Percentiles rank a stretch among this genome's conserved stretches.
These are phyloP conservation scores for Pica pica DNA, from an alignment of 2,113 vertebrate species.

Conservation along the genomic window DNA sequence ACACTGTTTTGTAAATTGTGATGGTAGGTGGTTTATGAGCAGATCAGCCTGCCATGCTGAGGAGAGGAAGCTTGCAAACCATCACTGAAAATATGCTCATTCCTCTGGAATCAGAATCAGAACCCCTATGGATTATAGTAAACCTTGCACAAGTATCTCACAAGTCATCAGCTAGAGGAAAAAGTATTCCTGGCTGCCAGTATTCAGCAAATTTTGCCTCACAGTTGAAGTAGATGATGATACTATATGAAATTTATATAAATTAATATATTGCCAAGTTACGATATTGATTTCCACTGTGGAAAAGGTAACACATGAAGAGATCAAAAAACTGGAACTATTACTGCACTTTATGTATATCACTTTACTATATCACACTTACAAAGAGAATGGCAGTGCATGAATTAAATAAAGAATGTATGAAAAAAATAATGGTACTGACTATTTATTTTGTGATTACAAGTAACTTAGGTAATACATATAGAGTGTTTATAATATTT, in stretches of 20 bases:
- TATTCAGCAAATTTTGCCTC: neutral
- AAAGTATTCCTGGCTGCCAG: neutral
- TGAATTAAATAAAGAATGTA: neutral
- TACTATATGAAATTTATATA: neutral
- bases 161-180: neutral
- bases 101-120: neutral
- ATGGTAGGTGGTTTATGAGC: neutral
- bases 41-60: neutral
- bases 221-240: neutral
- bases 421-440: neutral
- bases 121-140: neutral
- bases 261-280: neutral
- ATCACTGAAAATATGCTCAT: neutral
- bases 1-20: neutral
- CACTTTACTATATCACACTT: neutral
- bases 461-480: neutral
- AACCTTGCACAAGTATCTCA: neutral
- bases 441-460: neutral
- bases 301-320: neutral
- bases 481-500: neutral
- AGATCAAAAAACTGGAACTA: neutral
- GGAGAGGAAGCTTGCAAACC: neutral
- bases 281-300: neutral
- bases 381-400: neutral
- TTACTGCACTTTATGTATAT: neutral